Percentiles rank a stretch among this genome's conserved stretches.
Evolutionary conservation across 1,140 invertebrate species (phyloP).

Genomic region (Megalopta genalis): DNA sequence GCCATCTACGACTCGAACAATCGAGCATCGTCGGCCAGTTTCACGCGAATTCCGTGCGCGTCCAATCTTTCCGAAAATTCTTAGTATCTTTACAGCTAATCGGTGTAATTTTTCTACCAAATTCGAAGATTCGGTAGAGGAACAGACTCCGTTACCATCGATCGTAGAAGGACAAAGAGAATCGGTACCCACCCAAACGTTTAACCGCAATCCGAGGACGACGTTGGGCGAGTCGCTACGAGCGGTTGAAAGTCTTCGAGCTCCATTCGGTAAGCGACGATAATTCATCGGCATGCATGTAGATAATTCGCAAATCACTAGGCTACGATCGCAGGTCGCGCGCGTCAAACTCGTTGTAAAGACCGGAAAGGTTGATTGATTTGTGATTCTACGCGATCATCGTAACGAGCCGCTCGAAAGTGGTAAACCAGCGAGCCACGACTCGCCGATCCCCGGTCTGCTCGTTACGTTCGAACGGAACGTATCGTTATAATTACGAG

Average conservation of each 20-base stretch:
- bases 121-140: neutral
- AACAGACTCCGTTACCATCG: neutral
- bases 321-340: neutral
- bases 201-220: neutral
- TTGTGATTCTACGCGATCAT: constrained; percentile 36
- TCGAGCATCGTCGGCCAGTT: constrained; percentile 1
- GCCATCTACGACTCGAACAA: neutral
- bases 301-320: neutral
- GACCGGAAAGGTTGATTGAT: constrained; percentile 49
- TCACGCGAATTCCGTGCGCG: neutral
- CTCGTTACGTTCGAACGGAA: constrained; percentile 66
- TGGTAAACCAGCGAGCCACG: neutral
- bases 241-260: neutral
- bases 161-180: neutral
- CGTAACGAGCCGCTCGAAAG: constrained; percentile 47
- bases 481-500: constrained; percentile 77
- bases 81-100: neutral
- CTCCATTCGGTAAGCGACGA: constrained; percentile 13
- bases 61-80: neutral
- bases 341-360: constrained; percentile 10
- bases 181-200: neutral
- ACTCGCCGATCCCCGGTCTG: constrained; percentile 17
- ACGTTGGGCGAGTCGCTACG: neutral
- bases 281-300: neutral
- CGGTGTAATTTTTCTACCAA: accelerated